A percentile compares a stretch with the other conserved stretches of the same genome.
These are phyloP conservation scores for Ranitomeya variabilis DNA, from an alignment of 2,113 vertebrate species.

Conservation along the genomic window DNA sequence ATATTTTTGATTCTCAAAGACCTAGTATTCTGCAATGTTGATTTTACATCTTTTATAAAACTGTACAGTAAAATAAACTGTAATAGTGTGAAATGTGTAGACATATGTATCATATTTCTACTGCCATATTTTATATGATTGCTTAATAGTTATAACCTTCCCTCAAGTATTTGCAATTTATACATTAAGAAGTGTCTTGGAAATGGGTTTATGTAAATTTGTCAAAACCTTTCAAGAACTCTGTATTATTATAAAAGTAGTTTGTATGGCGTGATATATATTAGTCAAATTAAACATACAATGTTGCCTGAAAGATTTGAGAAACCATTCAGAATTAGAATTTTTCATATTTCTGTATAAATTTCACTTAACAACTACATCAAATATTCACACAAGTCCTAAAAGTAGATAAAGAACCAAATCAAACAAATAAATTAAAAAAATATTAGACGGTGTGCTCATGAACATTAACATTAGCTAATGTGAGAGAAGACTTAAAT, in stretches of 20 bases:
- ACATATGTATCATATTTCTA: neutral
- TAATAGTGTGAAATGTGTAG: neutral
- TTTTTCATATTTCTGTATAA: too few species aligned
- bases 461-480: too few species aligned
- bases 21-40: neutral
- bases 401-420: too few species aligned
- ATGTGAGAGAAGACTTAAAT: too few species aligned
- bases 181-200: neutral
- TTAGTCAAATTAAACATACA: neutral
- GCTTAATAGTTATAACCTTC: neutral
- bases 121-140: neutral
- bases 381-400: too few species aligned
- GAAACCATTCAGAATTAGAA: too few species aligned
- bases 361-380: too few species aligned
- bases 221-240: neutral
- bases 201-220: neutral
- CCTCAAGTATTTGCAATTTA: neutral
- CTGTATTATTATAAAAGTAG: neutral
- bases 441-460: too few species aligned
- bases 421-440: too few species aligned
- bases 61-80: neutral
- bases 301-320: neutral
- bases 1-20: too few species aligned
- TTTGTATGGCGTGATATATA: neutral
- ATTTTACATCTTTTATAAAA: neutral